Conservation (phyloP, 2,797 vertebrate species). For the Sebastes glaucus region DNA sequence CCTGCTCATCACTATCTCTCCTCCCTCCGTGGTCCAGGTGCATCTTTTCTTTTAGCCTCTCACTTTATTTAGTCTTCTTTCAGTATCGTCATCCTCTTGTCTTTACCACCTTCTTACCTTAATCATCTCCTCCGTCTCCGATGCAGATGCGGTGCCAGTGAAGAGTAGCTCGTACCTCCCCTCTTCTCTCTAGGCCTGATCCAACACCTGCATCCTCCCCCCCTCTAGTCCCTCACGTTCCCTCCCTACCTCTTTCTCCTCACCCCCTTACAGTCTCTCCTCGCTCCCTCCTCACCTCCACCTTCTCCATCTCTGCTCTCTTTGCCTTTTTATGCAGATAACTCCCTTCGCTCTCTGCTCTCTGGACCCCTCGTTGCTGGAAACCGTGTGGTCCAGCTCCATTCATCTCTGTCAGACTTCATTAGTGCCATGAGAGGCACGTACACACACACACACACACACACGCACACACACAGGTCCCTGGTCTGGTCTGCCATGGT, state of each 20-base stretch:
- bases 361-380: conserved; percentile 61
- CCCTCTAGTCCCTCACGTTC: not conserved
- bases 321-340: conserved; percentile 71
- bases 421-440: conserved; percentile 73
- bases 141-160: conserved; percentile 24
- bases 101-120: conserved; percentile 5
- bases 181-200: not conserved
- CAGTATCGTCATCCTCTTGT: not conserved
- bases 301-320: conserved; percentile 22
- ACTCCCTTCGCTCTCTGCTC: conserved; percentile 42
- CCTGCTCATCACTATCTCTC: not conserved
- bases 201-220: conserved; percentile 32
- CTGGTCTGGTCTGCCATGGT: conserved; percentile 59
- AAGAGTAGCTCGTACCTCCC: not conserved
- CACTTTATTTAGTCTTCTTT: conserved; percentile 1
- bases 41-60: not conserved
- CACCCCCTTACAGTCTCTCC: not conserved
- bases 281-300: conserved; percentile 27
- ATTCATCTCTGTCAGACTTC: conserved; percentile 83
- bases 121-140: conserved; percentile 20
- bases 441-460: conserved; percentile 30
- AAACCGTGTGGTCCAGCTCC: conserved; percentile 71
- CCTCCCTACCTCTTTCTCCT: not conserved
- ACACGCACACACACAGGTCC: conserved; percentile 28
- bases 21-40: not conserved